These are phyloP conservation scores for Trididemnum miniatum DNA, from an alignment of 23 tunicate species.

Conservation along the genomic window DNA sequence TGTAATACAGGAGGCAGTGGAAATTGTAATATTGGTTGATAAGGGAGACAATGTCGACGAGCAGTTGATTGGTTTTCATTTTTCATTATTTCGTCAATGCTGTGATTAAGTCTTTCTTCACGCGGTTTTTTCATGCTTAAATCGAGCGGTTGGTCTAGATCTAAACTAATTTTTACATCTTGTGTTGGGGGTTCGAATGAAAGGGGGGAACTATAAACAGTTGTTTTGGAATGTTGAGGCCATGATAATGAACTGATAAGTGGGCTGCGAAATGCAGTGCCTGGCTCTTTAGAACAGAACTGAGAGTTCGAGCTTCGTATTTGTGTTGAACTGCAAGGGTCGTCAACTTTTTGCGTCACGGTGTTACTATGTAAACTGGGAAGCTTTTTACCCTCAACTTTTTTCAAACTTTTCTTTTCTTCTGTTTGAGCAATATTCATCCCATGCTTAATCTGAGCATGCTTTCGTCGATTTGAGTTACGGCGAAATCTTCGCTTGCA, in stretches of 20 bases:
- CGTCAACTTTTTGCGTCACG: background rate
- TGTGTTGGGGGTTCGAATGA: background rate
- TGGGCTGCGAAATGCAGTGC: background rate
- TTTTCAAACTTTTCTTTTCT: background rate
- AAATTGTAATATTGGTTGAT: too few relatives aligned
- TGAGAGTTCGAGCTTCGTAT: background rate
- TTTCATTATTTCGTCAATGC: conserved; percentile 10
- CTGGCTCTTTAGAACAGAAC: background rate
- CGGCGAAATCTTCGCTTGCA: conserved; percentile 61
- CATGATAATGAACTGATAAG: too few relatives aligned
- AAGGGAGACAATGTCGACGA: too few relatives aligned
- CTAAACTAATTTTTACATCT: background rate
- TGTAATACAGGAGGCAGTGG: too few relatives aligned
- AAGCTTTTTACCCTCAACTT: background rate
- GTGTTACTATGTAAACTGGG: background rate
- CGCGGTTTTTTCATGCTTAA: conserved; percentile 3
- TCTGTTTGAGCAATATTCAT: background rate
- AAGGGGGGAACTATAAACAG: too few relatives aligned
- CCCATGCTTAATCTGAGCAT: conserved; percentile 44
- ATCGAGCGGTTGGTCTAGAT: conserved; percentile 5
- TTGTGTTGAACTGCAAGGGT: background rate
- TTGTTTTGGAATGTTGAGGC: background rate
- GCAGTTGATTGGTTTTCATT: background rate
- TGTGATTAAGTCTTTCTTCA: background rate
- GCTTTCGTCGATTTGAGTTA: conserved; percentile 48